Base-by-base conservation (phyloP, 2,888 invertebrate species). In the Isoperla grammatica region DNA sequence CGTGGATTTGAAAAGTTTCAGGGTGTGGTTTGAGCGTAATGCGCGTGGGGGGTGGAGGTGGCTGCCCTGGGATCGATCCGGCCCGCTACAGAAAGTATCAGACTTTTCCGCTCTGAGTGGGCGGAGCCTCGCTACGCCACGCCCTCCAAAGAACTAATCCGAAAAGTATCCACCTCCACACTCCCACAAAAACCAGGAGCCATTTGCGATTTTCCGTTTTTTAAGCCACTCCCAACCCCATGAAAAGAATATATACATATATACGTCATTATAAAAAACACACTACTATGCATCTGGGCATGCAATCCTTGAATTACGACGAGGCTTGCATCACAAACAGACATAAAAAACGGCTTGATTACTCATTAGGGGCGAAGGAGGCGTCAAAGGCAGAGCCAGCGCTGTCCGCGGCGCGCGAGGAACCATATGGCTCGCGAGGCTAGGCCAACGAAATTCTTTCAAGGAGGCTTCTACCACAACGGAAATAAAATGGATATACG, bases 341-440 rank as follows among this genome's bases (percentile, higher is more conserved):
- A 56, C 61, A 63, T 63, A 63, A 63, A 63, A 61, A 58, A 62
- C 56, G 60, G 57, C 60, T 60, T 61, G 63, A 63, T 63, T 63
- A 62, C 63, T 63, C 59, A 60, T 63, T 61, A 60, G 61, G 29
- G 39, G 42, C 42, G 61, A 53, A 53, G 57, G 48, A 37, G 39
- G 49, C 56, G 35, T 35, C 45, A 23, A 45, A 17, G 12, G 46
- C 17, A 35, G 19, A 48, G 1, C n/a, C n/a, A n/a, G 15, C 17
- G 12, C 12, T n/a, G 11, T 9, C 11, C 17, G 45, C 15, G 2
- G 9, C 9, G 45, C 29, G 29, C 29, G 5, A 29, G 29, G 5
- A 29, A 29, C 29, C 29, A 29, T 8, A n/a, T n/a, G n/a, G n/a
- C 29, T 4, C 29, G 29, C 5, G 8, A 29, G 8, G 29, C 29